phyloP scores from a whole-genome alignment of 1,140 invertebrate genomes.

The Apis mellifera region DNA sequence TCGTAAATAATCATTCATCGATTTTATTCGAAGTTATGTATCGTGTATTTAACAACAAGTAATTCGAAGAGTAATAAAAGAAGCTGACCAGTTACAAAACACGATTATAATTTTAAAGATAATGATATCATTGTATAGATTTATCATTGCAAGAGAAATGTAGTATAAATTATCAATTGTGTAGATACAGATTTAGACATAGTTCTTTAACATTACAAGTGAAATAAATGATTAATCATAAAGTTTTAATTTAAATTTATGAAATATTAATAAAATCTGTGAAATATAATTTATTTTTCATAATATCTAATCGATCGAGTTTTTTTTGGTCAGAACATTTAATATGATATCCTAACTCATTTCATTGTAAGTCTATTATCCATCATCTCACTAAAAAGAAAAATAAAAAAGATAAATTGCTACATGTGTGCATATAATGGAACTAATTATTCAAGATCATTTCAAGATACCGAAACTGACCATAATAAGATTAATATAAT shows the following conservation, averaged over 20 bases:
- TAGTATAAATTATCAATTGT: too few species aligned
- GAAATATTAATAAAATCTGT: conserved; percentile 56
- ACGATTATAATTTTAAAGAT: conserved; percentile 15
- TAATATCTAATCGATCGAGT: conserved; percentile 1
- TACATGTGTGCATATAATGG: conserved; percentile 3
- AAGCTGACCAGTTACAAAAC: background rate
- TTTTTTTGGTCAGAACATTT: conserved; percentile 4
- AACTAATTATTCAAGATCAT: conserved; percentile 43
- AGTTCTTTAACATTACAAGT: background rate
- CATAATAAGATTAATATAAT: conserved; percentile 19
- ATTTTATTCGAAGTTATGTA: background rate
- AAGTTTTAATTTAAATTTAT: conserved; percentile 54
- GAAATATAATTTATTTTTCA: conserved; percentile 40
- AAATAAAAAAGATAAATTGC: conserved; percentile 34
- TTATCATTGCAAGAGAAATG: too few species aligned
- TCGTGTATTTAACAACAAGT: background rate
- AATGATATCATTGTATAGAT: conserved; percentile 1
- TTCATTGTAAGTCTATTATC: conserved; percentile 18
- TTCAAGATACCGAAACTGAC: conserved; percentile 24
- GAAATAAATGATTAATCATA: conserved; percentile 34
- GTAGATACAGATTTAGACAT: background rate
- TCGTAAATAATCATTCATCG: conserved; percentile 25
- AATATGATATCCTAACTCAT: conserved; percentile 16
- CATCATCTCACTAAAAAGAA: conserved; percentile 22
- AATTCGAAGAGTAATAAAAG: background rate